Conservation (phyloP, 2,113 vertebrate species). For the Rhagologus leucostigma region DNA sequence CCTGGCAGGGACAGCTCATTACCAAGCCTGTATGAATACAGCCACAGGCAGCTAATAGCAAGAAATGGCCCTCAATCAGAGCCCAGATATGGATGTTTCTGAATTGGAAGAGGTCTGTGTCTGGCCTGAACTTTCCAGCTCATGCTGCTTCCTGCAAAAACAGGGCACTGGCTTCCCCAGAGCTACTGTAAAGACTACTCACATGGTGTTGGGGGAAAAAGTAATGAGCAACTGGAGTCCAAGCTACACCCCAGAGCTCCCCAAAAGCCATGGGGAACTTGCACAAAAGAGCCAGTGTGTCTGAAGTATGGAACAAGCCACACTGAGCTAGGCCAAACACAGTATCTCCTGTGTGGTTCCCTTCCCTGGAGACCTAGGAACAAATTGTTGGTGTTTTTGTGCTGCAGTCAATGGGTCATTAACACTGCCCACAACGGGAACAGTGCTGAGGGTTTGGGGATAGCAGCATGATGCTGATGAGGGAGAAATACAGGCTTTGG, state of each 20-base stretch:
- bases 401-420: neutral
- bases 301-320: neutral
- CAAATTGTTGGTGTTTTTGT: neutral
- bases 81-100: neutral
- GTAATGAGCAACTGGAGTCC: neutral
- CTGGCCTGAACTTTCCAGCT: neutral
- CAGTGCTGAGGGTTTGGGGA: neutral
- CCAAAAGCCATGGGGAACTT: neutral
- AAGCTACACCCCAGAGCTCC: neutral
- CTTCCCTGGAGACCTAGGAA: neutral
- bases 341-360: neutral
- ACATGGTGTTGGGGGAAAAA: accelerated
- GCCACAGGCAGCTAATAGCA: neutral
- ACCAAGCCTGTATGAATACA: neutral
- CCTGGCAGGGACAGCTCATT: neutral
- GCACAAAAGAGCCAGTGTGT: neutral
- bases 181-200: neutral
- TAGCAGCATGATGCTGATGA: neutral
- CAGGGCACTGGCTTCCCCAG: neutral
- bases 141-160: neutral
- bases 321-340: neutral
- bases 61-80: neutral
- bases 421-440: accelerated
- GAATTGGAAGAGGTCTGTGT: neutral
- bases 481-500: neutral